These are phyloP conservation scores for Microplitis mediator DNA, from an alignment of 1,140 invertebrate genomes.

Conservation along the genomic window DNA sequence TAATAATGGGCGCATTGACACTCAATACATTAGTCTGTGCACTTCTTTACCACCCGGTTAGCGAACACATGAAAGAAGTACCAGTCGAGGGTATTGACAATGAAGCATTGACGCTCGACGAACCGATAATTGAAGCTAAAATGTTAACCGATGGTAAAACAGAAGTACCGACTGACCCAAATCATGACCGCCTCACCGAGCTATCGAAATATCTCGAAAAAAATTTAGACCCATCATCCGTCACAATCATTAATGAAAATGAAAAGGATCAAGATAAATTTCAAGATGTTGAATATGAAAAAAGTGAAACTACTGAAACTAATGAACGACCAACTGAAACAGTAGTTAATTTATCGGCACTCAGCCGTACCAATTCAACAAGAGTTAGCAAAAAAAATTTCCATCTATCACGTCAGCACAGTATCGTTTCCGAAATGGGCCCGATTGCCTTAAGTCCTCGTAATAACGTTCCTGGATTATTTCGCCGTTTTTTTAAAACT, in stretches of 20 bases:
- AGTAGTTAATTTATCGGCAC: slow-evolving; percentile 8
- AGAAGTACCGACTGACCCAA: background rate
- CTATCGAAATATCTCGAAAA: slow-evolving; percentile 33
- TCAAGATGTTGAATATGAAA: background rate
- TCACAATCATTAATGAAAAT: background rate
- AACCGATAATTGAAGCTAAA: slow-evolving; percentile 20
- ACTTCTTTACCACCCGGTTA: slow-evolving; percentile 79
- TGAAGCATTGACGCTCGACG: slow-evolving; percentile 50
- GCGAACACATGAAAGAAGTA: slow-evolving; percentile 75
- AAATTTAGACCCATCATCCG: background rate
- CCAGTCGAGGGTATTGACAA: slow-evolving; percentile 64
- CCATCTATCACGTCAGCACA: slow-evolving; percentile 34
- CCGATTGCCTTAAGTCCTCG: slow-evolving; percentile 33
- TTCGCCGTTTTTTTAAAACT: slow-evolving; percentile 31
- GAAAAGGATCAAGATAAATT: background rate
- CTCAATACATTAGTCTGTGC: slow-evolving; percentile 81
- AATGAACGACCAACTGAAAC: slow-evolving; percentile 57
- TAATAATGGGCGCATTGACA: slow-evolving; percentile 80
- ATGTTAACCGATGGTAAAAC: background rate
- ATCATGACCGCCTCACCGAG: slow-evolving; percentile 13
- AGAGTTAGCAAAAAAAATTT: slow-evolving; percentile 23
- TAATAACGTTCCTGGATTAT: slow-evolving; percentile 31
- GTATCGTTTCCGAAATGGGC: slow-evolving; percentile 38
- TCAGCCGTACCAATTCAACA: slow-evolving; percentile 30
- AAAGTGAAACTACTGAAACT: background rate